phyloP scores from a whole-genome alignment of 2,113 vertebrate genomes.

The Corythornis cristatus region DNA sequence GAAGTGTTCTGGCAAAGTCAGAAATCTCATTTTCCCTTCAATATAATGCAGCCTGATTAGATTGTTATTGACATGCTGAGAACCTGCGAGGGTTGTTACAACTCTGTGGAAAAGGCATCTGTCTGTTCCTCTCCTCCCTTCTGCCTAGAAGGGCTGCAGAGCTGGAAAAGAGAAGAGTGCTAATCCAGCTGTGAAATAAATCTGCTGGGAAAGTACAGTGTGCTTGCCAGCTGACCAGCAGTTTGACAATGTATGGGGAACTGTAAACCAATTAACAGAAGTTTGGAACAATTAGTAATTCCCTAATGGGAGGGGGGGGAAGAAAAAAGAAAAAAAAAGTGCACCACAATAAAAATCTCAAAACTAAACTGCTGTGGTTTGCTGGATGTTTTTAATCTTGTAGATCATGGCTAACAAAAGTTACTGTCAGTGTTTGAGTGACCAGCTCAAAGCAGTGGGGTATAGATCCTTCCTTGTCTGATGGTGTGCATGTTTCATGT shows the following conservation, averaged over 20 bases:
- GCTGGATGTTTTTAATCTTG: background rate
- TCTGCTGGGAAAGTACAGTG: conserved; percentile 51
- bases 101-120: conserved; percentile 62
- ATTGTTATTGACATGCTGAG: conserved; percentile 70
- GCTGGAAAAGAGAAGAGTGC: conserved; percentile 45
- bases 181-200: conserved; percentile 67
- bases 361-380: conserved; percentile 24
- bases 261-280: conserved; percentile 60
- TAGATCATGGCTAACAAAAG: background rate
- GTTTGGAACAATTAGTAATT: conserved; percentile 57
- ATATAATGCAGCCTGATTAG: conserved; percentile 74
- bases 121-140: conserved; percentile 24
- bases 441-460: background rate
- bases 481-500: background rate
- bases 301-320: background rate
- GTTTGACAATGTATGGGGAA: conserved; percentile 22
- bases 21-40: conserved; percentile 62
- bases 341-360: background rate
- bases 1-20: conserved; percentile 61
- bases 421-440: background rate
- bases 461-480: background rate
- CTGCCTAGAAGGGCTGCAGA: conserved; percentile 47
- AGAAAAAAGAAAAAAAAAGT: background rate
- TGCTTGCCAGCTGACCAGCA: conserved; percentile 54
- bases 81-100: conserved; percentile 47